Percentiles rank a stretch among this genome's conserved stretches.
These are phyloP conservation scores for Phaethornis superciliosus DNA, from an alignment of 2,113 vertebrate genomes.

Conservation along the genomic window DNA sequence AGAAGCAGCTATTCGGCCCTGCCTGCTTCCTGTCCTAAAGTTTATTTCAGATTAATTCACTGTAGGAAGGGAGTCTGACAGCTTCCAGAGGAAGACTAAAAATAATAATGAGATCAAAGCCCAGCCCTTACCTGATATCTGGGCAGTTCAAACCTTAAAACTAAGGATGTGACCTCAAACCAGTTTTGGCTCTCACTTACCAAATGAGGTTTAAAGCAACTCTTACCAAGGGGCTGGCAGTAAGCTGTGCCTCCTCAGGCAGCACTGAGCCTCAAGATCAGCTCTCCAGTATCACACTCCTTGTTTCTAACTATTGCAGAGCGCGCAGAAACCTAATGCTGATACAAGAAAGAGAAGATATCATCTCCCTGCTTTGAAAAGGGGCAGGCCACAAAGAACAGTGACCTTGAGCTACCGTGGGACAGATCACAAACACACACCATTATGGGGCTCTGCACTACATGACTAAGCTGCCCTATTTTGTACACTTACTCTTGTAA, in stretches of 20 bases:
- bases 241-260: background rate
- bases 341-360: background rate
- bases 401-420: background rate
- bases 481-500: background rate
- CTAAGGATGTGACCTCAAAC: background rate
- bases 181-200: background rate
- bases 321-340: background rate
- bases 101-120: background rate
- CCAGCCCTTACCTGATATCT: background rate
- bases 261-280: background rate
- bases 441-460: background rate
- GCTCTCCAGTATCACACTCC: background rate
- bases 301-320: background rate
- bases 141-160: background rate
- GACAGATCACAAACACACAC: background rate
- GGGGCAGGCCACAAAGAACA: background rate
- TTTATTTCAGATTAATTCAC: background rate
- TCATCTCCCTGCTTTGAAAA: background rate
- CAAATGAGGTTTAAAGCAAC: background rate
- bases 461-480: background rate
- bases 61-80: background rate
- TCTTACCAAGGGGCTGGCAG: background rate
- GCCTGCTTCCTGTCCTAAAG: background rate
- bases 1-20: background rate
- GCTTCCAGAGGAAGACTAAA: too few relatives aligned